Evolutionary conservation across 2,888 invertebrate species (phyloP).

Genomic region (Galeopsomyia nigrocyanea): DNA sequence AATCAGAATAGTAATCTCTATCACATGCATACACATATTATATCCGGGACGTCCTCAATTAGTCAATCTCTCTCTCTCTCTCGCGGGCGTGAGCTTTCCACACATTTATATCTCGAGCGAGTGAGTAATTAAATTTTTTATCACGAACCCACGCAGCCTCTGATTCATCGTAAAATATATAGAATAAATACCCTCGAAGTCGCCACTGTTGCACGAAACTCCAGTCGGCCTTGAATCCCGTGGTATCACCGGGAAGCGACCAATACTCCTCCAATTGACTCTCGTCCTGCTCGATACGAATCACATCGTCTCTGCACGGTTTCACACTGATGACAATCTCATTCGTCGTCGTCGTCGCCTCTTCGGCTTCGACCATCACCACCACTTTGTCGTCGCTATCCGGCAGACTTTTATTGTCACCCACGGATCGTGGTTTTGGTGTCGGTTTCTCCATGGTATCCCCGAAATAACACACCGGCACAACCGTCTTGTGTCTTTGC

Average conservation of each 20-base stretch:
- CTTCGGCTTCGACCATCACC: conserved; percentile 47
- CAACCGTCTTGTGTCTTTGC: neutral
- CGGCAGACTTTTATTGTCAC: neutral
- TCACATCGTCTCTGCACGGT: conserved; percentile 66
- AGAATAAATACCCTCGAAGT: conserved; percentile 76
- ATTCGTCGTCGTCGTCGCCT: conserved; percentile 30
- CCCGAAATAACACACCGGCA: neutral
- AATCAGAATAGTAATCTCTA: too few species aligned
- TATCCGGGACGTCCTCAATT: too few species aligned
- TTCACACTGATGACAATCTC: conserved; percentile 75
- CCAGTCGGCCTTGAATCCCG: conserved; percentile 76
- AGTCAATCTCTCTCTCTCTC: too few species aligned
- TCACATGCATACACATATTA: too few species aligned
- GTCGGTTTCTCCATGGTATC: neutral
- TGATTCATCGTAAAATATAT: too few species aligned
- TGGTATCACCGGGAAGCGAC: conserved; percentile 68
- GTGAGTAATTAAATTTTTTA: too few species aligned
- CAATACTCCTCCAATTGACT: conserved; percentile 63
- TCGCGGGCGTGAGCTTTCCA: too few species aligned
- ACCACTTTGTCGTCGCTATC: conserved; percentile 31
- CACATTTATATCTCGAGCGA: too few species aligned
- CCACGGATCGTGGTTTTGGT: neutral
- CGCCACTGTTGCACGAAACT: conserved; percentile 83
- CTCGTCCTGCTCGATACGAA: conserved; percentile 67
- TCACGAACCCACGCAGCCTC: too few species aligned